Evolutionary conservation across 2,113 vertebrate species (phyloP), one percentile per base, ranked within the genome.

Genomic region (Misgurnus anguillicaudatus): DNA sequence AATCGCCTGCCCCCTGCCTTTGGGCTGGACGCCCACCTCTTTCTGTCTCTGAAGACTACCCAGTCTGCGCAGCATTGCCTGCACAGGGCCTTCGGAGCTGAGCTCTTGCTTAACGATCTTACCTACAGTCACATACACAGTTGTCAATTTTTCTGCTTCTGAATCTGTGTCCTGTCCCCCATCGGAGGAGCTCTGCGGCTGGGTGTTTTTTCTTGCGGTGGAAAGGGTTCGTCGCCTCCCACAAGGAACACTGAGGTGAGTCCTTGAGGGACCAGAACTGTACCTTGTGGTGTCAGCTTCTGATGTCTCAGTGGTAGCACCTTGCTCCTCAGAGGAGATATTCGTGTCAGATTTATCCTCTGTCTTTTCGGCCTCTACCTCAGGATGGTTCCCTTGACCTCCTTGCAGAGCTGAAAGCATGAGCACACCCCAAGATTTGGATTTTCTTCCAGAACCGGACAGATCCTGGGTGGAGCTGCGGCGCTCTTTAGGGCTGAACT

Each of bases 121-220:
- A 71, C 95, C 95, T 76, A 95, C 94, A 0, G 92, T 94, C 88
- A 97, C 90, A 14, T 98, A 98, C 84, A 98, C 94, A 0, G 94
- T 98, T 80, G 94, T 94, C 75, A 96, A 81, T 0, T 85, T 89
- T 65, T 87, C 85, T 0, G 80, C 75, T 24, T 71, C 91, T 0
- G 0, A 21, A 10, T 84, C 88, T 63, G 85, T 86, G 0, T 77
- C 81, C 5, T 87, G 89, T 0, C 84, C 8, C 9, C 61, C 78
- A 24, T 93, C 92, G 0, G 91, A 84, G 0, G 86, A 88, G 53
- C 90, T 89, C 42, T 89, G 86, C 10, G 80, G 83, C 61, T 93
- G 93, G 0, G 85, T 89, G 79, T 89, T 91, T 0, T 92, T 93
- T 48, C 80, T 88, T 81, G 93, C 88, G 87, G 92, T 85, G 13